Base-by-base conservation (phyloP, 2,797 vertebrate species). In the Melanotaenia maccullochi region DNA sequence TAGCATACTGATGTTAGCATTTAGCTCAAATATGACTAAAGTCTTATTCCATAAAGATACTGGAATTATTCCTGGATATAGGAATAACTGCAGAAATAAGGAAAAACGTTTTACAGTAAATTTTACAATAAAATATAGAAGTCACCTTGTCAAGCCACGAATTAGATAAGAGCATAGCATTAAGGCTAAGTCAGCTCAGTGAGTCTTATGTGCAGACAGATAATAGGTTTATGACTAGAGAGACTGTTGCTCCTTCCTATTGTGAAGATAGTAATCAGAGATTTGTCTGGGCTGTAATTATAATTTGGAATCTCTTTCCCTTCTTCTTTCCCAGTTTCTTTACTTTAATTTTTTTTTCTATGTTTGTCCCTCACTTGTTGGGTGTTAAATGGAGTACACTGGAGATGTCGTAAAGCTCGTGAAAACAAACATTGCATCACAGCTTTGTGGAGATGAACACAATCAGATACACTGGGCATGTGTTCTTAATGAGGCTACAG, bases 341-440 rank as follows among this genome's bases (percentile, higher is more conserved):
- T 9, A 25, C 25, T 25, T 25, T 25, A 25, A 1, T 28, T n/a
- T 11, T 64, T 28, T 25, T 65, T 30, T 40, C 30, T 49, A 3
- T 78, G 51, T 56, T 14, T 16, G 4, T 5, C 49, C 65, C 63
- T 22, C 49, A 20, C 47, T 38, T 30, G 66, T 20, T 70, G 33
- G 13, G 18, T 67, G 56, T 6, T 81, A n/a, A 65, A 52, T 25
- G 66, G 78, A 58, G 32, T 30, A 72, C 71, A 64, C 42, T 0
- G 73, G 73, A 60, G 82, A 81, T 52, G 78, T 76, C 76, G 57
- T 63, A 58, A 24, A 35, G 40, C 16, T 25, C 8, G 11, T 74
- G 28, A 66, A 62, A 68, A 54, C 57, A 65, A 67, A 72, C 72
- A 57, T 49, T n/a, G 47, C 47, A 49, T 49, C 47, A 22, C 47